Evolutionary conservation across 2,797 vertebrate genomes (phyloP), one percentile per base, ranked within the genome.

Genomic region (Clamator glandarius): DNA sequence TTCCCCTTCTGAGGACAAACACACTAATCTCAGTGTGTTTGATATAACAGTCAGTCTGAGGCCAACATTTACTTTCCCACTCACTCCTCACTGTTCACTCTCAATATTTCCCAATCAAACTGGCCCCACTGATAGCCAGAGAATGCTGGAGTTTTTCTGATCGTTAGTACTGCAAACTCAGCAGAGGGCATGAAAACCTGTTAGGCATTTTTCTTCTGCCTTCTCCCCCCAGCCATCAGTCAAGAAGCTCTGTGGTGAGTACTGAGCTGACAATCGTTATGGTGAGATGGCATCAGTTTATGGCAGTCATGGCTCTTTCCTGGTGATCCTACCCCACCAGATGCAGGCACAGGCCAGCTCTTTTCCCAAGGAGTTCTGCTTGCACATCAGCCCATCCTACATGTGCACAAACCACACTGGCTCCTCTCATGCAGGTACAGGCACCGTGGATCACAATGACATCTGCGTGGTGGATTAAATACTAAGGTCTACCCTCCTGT

Each of bases 61-160:
- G 42, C 19, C 64, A 46, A 0, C 16, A n/a, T 66, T 83, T 77
- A 35, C 73, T 73, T 86, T 88, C 52, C 77, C 77, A 59, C 52
- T 73, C 73, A 19, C 29, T 74, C 12, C 52, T 73, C 73, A 23
- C 29, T 74, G 12, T 58, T 76, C 39, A 8, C 46, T 64, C 36
- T 67, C n/a, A 7, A n/a, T 46, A 6, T 18, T 39, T 90, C 39
- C n/a, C 1, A 0, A n/a, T 39, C 2, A 0, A 88, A 42, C 18
- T 19, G 57, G 33, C 24, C 69, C 42, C 69, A 15, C 35, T 67
- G 64, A 67, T 17, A 51, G 33, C 69, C 33, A 46, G 35, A 69
- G 9, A 15, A 62, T 42, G 48, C 33, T 55, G 26, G 21, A 35
- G 5, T 28, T 33, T 74, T 62, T 33, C 55, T 63, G 33, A 68